Evolutionary conservation across 2,113 vertebrate genomes (phyloP), one percentile per base, ranked within the genome.

Genomic region (Argyrosomus japonicus): DNA sequence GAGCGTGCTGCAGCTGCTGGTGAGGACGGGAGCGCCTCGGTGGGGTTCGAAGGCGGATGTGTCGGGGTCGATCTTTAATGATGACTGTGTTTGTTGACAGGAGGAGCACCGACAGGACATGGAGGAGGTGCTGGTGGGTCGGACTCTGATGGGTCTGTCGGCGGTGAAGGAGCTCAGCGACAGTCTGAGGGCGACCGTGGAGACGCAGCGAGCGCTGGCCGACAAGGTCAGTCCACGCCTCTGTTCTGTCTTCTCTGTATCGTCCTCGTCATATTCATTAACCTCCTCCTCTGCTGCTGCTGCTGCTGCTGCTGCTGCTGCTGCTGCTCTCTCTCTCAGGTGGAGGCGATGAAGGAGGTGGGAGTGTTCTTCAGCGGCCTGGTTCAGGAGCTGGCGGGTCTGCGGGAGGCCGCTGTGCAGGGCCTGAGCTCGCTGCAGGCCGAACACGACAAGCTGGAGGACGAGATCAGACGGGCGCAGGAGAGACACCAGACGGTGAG

Each of bases 341-440:
- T 98, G 93, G 95, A 96, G 80, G 47, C 48, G 3, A 94, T 98
- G 89, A 97, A 97, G 93, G 93, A 97, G 84, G 89, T 94, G 67
- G 89, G 94, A 1, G 11, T 25, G 23, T 96, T 96, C 85, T 95
- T 98, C 74, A 76, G 62, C 3, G 61, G 87, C 10, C 84, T 97
- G 62, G 90, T 80, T 17, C 82, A 72, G 14, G 91, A 88, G 32
- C 91, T 99, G 71, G 91, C 85, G 2, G 87, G 77, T 65, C 90
- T 98, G 79, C 91, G 65, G 5, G 93, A 95, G 78, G 93, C 93
- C 14, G 89, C 92, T 0, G 57, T 85, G 10, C 68, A 58, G 45
- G 93, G 86, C 4, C 92, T 99, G 84, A 81, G 65, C 63, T 64
- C 94, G 6, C 93, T 97, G 87, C 96, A 95, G 71, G 75, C 87